Percentiles rank a stretch among this genome's conserved stretches.
phyloP scores from a whole-genome alignment of 2,113 vertebrate species.

The Corydoras sp. region DNA sequence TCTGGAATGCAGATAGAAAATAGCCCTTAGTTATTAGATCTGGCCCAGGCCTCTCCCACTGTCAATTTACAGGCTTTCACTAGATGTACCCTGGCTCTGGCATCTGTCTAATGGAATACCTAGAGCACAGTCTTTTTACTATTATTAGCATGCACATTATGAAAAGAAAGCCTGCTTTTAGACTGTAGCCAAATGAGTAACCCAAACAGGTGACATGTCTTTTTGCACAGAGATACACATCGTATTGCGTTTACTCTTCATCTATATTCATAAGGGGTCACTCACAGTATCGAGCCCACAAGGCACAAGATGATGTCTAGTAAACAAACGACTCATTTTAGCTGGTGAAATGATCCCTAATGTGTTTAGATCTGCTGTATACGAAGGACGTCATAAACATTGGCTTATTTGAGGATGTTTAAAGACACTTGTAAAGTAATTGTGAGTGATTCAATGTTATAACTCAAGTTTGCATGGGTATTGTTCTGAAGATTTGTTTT shows the following conservation, averaged over 20 bases:
- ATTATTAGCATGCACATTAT: conserved; percentile 10
- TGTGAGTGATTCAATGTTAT: too few species aligned
- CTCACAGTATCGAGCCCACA: neutral
- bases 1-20: conserved; percentile 5
- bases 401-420: neutral
- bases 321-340: conserved; percentile 23
- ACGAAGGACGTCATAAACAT: conserved; percentile 12
- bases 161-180: neutral
- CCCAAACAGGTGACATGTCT: conserved; percentile 2
- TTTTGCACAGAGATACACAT: neutral
- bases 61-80: neutral
- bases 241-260: neutral
- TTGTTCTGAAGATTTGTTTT: too few species aligned
- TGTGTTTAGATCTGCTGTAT: conserved; percentile 8
- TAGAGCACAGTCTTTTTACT: neutral
- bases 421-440: too few species aligned
- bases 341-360: conserved; percentile 8
- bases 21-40: conserved; percentile 3
- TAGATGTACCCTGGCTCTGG: conserved; percentile 6
- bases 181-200: conserved; percentile 7
- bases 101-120: conserved; percentile 8
- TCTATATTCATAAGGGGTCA: conserved; percentile 26
- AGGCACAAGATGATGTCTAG: conserved; percentile 19
- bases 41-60: conserved; percentile 10
- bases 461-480: too few species aligned